Evolutionary conservation across 1,140 invertebrate genomes (phyloP).

Genomic region (Drosophila kepulauana): DNA sequence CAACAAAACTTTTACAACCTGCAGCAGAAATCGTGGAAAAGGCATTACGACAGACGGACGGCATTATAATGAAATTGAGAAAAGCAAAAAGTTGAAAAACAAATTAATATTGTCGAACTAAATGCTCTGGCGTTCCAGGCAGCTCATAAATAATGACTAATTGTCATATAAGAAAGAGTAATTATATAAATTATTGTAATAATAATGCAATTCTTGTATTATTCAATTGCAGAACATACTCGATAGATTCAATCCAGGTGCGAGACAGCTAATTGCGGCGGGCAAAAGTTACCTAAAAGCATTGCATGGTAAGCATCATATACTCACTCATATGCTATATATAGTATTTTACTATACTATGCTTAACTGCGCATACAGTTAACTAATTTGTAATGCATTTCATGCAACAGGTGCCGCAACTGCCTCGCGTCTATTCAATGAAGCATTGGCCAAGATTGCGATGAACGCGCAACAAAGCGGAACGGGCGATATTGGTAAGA

Average conservation of each 20-base stretch:
- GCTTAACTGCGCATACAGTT: constrained; percentile 48
- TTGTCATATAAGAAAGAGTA: constrained; percentile 40
- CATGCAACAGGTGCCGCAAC: constrained; percentile 91
- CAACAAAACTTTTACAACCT: constrained; percentile 70
- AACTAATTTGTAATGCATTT: constrained; percentile 77
- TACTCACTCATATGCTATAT: not conserved
- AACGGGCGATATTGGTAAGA: constrained; percentile 94
- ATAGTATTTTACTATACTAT: not conserved
- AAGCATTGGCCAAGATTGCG: constrained; percentile 93
- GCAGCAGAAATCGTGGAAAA: constrained; percentile 53
- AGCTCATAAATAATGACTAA: constrained; percentile 66
- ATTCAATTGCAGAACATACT: constrained; percentile 93
- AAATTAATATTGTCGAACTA: constrained; percentile 8
- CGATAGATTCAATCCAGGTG: constrained; percentile 97
- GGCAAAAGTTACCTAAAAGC: constrained; percentile 97
- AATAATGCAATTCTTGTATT: constrained; percentile 34
- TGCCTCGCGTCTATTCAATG: constrained; percentile 93
- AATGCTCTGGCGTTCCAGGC: constrained; percentile 35
- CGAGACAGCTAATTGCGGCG: constrained; percentile 95
- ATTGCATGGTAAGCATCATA: constrained; percentile 92
- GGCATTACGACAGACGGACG: constrained; percentile 49
- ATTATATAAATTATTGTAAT: constrained; percentile 21
- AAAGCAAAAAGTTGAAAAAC: constrained; percentile 20
- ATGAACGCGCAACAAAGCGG: constrained; percentile 95
- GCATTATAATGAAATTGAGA: constrained; percentile 58